A percentile compares a stretch with the other conserved stretches of the same genome.
phyloP scores from a whole-genome alignment of 2,888 invertebrate species.

The Andrena flavipes region DNA sequence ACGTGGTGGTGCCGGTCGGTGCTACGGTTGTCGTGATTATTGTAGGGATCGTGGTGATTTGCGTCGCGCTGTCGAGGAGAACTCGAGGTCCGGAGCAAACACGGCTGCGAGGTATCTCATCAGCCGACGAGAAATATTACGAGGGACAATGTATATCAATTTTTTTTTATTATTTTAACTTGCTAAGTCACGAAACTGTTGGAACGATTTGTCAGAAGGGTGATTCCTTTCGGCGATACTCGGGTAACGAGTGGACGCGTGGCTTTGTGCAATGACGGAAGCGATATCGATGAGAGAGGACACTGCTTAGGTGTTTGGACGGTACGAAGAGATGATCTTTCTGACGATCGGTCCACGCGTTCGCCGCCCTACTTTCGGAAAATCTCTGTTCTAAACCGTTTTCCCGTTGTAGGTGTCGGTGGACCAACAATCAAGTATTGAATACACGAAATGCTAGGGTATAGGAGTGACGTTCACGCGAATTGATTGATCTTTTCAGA shows the following conservation, averaged over 20 bases:
- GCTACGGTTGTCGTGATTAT: conserved; percentile 96
- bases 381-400: conserved; percentile 15
- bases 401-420: conserved; percentile 58
- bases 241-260: not conserved
- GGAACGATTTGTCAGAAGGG: conserved; percentile 43
- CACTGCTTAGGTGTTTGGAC: too few relatives aligned
- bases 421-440: conserved; percentile 36
- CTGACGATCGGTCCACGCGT: conserved; percentile 59
- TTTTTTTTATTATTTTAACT: conserved; percentile 75
- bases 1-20: conserved; percentile 95
- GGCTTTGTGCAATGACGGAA: not conserved
- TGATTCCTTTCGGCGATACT: not conserved
- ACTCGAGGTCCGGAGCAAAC: conserved; percentile 88
- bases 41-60: conserved; percentile 95
- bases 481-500: conserved; percentile 86
- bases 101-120: conserved; percentile 90
- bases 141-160: conserved; percentile 84
- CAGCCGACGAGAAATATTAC: conserved; percentile 84
- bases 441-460: not conserved
- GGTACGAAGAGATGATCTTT: conserved; percentile 8
- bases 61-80: conserved; percentile 93
- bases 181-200: conserved; percentile 49
- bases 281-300: not conserved
- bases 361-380: conserved; percentile 51
- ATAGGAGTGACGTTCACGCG: not conserved